phyloP scores from a whole-genome alignment of 1,140 invertebrate species.

The Neuroterus valhalla region DNA sequence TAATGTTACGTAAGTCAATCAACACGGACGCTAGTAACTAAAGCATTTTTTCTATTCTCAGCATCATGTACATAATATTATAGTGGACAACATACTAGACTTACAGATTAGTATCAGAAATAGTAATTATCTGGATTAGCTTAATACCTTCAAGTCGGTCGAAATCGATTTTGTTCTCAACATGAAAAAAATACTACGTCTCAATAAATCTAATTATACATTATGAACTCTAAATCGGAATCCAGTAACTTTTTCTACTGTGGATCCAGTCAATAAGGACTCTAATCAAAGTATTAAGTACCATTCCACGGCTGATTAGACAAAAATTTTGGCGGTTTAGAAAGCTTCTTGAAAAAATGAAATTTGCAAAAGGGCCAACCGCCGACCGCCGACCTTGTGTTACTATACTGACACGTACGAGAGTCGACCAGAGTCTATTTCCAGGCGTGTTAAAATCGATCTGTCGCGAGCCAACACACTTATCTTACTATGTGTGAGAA shows the following conservation, averaged over 20 bases:
- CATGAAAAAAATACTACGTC: neutral
- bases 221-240: neutral
- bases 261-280: no score
- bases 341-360: neutral
- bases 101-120: neutral
- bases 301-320: no score
- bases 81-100: neutral
- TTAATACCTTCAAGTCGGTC: neutral
- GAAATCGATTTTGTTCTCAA: neutral
- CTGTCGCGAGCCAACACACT: slow-evolving; percentile 37
- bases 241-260: no score
- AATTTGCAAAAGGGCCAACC: slow-evolving; percentile 16
- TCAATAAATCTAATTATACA: neutral
- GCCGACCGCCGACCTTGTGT: slow-evolving; percentile 15
- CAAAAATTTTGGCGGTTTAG: neutral
- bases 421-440: slow-evolving; percentile 59
- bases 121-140: neutral
- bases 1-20: no score
- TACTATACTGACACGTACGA: slow-evolving; percentile 10
- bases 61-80: neutral
- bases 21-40: no score
- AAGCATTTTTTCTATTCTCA: neutral
- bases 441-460: slow-evolving; percentile 67
- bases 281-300: no score
- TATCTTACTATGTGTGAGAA: neutral